Percentiles rank a stretch among this genome's conserved stretches.
Evolutionary conservation across 1,140 invertebrate species (phyloP).

Genomic region (Macrocentrus cingulum): DNA sequence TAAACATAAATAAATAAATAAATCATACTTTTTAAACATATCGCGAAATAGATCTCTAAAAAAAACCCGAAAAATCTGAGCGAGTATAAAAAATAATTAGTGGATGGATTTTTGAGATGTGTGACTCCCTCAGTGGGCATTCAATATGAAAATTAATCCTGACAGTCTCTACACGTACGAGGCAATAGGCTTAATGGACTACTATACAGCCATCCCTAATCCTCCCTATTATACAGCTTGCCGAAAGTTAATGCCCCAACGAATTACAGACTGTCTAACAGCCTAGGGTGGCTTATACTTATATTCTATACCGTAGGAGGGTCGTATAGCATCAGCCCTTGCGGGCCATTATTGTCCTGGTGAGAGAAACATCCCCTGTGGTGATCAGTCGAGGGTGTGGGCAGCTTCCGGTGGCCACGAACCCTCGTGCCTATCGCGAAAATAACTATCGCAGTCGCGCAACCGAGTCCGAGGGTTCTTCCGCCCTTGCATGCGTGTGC

Average conservation of each 20-base stretch:
- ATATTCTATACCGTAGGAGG: conserved; percentile 9
- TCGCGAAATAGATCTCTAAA: too few relatives aligned
- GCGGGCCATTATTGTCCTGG: conserved; percentile 20
- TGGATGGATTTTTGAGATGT: too few relatives aligned
- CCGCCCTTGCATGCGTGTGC: not conserved
- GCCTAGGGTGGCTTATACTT: conserved; percentile 16
- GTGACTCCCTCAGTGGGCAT: too few relatives aligned
- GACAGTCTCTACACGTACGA: not conserved
- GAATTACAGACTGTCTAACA: conserved; percentile 29
- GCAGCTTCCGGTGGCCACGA: conserved; percentile 22
- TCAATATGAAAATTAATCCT: conserved; percentile 13
- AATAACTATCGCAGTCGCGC: conserved; percentile 26
- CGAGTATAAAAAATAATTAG: too few relatives aligned
- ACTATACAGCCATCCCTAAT: conserved; percentile 6
- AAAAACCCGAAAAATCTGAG: too few relatives aligned
- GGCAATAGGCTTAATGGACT: conserved; percentile 32
- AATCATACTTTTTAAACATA: too few relatives aligned
- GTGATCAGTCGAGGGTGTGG: conserved; percentile 27
- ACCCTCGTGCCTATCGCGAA: conserved; percentile 18
- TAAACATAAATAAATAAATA: too few relatives aligned
- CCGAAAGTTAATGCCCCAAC: conserved; percentile 33
- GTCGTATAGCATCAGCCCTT: not conserved
- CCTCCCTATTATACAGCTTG: not conserved
- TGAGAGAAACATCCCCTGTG: conserved; percentile 20
- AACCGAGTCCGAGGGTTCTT: not conserved